Evolutionary conservation across 2,113 vertebrate species (phyloP).

Genomic region (Neogale vison): DNA sequence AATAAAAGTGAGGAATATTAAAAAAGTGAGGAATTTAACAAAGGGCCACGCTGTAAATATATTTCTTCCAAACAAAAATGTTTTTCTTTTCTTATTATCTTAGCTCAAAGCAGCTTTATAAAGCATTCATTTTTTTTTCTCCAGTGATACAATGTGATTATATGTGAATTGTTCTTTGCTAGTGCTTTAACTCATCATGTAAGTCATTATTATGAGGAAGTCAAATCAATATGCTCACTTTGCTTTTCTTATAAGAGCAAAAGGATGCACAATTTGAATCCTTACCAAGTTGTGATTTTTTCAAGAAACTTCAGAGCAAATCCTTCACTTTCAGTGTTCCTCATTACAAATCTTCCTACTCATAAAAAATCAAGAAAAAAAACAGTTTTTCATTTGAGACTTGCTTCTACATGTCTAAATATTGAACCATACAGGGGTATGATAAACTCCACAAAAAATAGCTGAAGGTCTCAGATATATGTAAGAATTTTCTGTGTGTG

Average conservation of each 20-base stretch:
- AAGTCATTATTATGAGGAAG: slow-evolving; percentile 29
- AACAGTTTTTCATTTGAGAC: neutral
- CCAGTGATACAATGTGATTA: neutral
- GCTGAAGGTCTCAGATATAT: neutral
- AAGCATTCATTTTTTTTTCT: neutral
- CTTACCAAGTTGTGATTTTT: neutral
- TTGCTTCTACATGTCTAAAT: slow-evolving; percentile 36
- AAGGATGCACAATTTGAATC: slow-evolving; percentile 37
- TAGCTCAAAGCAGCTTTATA: slow-evolving; percentile 2
- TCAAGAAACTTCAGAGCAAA: neutral
- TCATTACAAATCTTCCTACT: slow-evolving; percentile 2
- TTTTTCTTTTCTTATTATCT: neutral
- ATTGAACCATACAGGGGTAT: neutral
- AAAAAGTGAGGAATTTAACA: slow-evolving; percentile 49
- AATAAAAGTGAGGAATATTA: slow-evolving; percentile 39
- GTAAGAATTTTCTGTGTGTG: neutral
- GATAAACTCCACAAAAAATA: slow-evolving; percentile 17
- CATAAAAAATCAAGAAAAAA: neutral
- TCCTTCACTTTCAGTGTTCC: neutral
- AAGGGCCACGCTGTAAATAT: neutral
- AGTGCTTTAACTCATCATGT: neutral
- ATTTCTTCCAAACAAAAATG: slow-evolving; percentile 28
- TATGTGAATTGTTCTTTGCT: slow-evolving; percentile 19
- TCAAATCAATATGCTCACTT: slow-evolving; percentile 30
- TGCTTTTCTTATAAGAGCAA: slow-evolving; percentile 23